Evolutionary conservation across 1,140 invertebrate species (phyloP), one percentile per base, ranked within the genome.

Genomic region (Helicoverpa zea): DNA sequence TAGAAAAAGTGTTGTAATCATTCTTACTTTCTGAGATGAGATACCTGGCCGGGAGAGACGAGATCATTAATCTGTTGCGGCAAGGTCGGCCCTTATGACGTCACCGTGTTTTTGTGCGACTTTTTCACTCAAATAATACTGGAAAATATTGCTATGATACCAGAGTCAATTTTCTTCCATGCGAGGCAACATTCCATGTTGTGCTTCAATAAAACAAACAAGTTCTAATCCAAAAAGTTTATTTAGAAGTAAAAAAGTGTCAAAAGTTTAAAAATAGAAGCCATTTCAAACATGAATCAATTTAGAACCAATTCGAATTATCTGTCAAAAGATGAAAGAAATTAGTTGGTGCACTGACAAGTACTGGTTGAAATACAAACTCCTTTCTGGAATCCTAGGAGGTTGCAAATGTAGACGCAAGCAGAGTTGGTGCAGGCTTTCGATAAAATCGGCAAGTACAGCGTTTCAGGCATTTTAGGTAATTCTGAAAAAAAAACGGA

Each of bases 1-100:
- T 72, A 72, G 68, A 72, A 72, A 72, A 72, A 72, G 68, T 72
- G 68, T 51, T 72, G 68, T 51, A 72, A 72, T 72, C 49, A 52
- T 52, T 72, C 68, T 72, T 72, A 72, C 68, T 72, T 72, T 68
- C 64, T 52, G 68, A 14, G 68, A 51, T 51, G 16, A 29, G 68
- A 72, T 72, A 72, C 68, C 68, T 72, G 68, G 68, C 49, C 68
- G 49, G 49, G 49, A 52, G 68, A 52, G 68, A 72, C 68, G 68
- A 72, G 18, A 52, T 72, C 68, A 72, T 72, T 72, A 72, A 72
- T 72, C 68, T 72, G 68, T 5, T 30, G 47, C 13, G 29, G 30
- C 68, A 72, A 72, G 68, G 68, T 72, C 49, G 35, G 23, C 66
- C 68, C 68, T 72, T 72, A 72, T 72, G 68, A 68, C 64, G 63